Conservation (phyloP, 92 coral and sea anemone genomes). For the Parazoanthus darwini region DNA sequence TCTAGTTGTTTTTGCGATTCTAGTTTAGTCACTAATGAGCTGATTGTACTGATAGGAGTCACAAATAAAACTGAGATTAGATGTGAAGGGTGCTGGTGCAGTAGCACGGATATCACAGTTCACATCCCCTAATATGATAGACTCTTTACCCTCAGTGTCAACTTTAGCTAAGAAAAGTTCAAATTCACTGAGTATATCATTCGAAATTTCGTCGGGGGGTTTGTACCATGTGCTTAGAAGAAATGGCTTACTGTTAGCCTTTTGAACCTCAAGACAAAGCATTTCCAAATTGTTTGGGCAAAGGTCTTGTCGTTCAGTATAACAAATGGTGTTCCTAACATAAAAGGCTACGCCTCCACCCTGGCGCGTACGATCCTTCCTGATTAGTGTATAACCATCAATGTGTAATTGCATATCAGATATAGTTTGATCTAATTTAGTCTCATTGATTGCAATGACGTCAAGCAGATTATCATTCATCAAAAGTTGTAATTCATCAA, state of each 20-base stretch:
- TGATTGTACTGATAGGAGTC: slow-evolving; percentile 38
- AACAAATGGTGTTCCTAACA: slow-evolving; percentile 30
- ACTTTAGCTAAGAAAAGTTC: slow-evolving; percentile 37
- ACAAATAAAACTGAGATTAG: slow-evolving; percentile 27
- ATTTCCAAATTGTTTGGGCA: slow-evolving; percentile 25
- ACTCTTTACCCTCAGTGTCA: slow-evolving; percentile 29
- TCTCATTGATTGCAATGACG: slow-evolving; percentile 26
- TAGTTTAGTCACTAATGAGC: slow-evolving; percentile 33
- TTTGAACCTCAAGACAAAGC: slow-evolving; percentile 28
- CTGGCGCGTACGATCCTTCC: slow-evolving; percentile 25
- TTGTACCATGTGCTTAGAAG: slow-evolving; percentile 33
- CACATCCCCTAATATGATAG: slow-evolving; percentile 27
- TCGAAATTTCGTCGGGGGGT: slow-evolving; percentile 24
- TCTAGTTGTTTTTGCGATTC: slow-evolving; percentile 24
- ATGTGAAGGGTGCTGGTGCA: slow-evolving; percentile 29
- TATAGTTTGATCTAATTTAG: slow-evolving; percentile 3
- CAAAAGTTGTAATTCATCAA: slow-evolving; percentile 25
- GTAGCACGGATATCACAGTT: slow-evolving; percentile 27
- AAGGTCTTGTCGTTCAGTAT: slow-evolving; percentile 34
- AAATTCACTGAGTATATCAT: slow-evolving; percentile 27
- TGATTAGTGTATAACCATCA: slow-evolving; percentile 21
- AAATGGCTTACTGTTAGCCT: slow-evolving; percentile 27
- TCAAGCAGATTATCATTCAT: slow-evolving; percentile 23
- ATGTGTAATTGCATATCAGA: slow-evolving; percentile 23
- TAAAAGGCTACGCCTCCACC: slow-evolving; percentile 27